Percentiles rank a stretch among this genome's conserved stretches.
phyloP scores from a whole-genome alignment of 2,797 vertebrate genomes.

The Onychomys arenicola region DNA sequence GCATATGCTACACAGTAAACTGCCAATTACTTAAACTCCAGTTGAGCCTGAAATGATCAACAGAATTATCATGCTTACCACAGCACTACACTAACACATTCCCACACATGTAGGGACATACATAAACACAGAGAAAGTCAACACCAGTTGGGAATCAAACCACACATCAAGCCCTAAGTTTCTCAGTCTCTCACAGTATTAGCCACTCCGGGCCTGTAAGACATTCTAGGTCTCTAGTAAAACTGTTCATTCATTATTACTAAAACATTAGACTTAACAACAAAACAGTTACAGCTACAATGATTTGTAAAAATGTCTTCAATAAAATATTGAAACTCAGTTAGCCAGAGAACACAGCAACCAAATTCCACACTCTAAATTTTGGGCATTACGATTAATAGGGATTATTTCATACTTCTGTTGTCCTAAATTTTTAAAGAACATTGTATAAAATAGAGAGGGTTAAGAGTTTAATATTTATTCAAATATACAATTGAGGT shows the following conservation, averaged over 20 bases:
- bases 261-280: conserved; percentile 37
- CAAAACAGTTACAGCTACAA: conserved; percentile 11
- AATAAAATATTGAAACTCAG: conserved; percentile 51
- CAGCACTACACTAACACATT: background rate
- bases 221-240: background rate
- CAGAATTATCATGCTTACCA: background rate
- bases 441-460: background rate
- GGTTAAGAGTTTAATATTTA: conserved; percentile 16
- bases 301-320: background rate
- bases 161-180: background rate
- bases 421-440: background rate
- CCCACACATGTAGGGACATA: background rate
- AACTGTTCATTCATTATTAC: conserved; percentile 7
- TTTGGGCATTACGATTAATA: conserved; percentile 16
- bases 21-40: conserved; percentile 13
- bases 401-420: conserved; percentile 22
- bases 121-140: conserved; percentile 18
- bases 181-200: background rate
- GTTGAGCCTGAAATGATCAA: conserved; percentile 15
- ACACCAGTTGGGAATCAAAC: conserved; percentile 24
- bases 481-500: background rate
- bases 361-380: background rate
- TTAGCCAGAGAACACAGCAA: background rate
- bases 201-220: background rate
- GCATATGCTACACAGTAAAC: background rate